Percentiles rank a stretch among this genome's conserved stretches.
Evolutionary conservation across 2,888 invertebrate species (phyloP).

Genomic region (Phymatocera aterrima): DNA sequence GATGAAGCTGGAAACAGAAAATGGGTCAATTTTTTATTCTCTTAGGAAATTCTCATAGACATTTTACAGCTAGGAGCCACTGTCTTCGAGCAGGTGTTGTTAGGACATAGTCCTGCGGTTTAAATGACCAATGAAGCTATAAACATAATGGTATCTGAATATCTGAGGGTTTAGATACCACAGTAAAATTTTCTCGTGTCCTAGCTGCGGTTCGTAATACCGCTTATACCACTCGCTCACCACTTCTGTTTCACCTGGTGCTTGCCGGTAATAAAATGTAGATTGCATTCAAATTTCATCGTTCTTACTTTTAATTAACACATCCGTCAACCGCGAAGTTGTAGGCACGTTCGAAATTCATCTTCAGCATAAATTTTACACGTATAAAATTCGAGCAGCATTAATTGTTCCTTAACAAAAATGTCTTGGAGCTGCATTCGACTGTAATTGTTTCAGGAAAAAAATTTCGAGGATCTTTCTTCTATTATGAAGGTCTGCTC

Average conservation of each 20-base stretch:
- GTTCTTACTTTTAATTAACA: conserved; percentile 35
- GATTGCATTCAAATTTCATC: conserved; percentile 23
- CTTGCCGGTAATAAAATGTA: conserved; percentile 18
- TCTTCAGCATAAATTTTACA: neutral
- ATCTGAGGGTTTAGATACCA: conserved; percentile 9
- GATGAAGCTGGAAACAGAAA: neutral
- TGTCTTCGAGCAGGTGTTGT: conserved; percentile 1
- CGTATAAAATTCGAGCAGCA: neutral
- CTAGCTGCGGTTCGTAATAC: conserved; percentile 11
- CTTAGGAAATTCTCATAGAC: neutral
- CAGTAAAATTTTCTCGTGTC: neutral
- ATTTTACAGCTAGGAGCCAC: neutral
- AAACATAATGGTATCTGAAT: conserved; percentile 42
- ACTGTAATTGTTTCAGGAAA: neutral
- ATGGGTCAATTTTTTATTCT: neutral
- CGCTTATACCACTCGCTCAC: neutral
- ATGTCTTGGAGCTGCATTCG: neutral
- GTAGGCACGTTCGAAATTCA: neutral
- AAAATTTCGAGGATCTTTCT: neutral
- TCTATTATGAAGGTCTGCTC: neutral
- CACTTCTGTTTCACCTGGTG: conserved; percentile 36
- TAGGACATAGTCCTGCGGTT: conserved; percentile 21
- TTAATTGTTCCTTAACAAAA: neutral
- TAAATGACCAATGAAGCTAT: conserved; percentile 29
- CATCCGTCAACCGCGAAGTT: conserved; percentile 7